Evolutionary conservation across 2,113 vertebrate species (phyloP), one percentile per base, ranked within the genome.

Genomic region (Alexandromys fortis): DNA sequence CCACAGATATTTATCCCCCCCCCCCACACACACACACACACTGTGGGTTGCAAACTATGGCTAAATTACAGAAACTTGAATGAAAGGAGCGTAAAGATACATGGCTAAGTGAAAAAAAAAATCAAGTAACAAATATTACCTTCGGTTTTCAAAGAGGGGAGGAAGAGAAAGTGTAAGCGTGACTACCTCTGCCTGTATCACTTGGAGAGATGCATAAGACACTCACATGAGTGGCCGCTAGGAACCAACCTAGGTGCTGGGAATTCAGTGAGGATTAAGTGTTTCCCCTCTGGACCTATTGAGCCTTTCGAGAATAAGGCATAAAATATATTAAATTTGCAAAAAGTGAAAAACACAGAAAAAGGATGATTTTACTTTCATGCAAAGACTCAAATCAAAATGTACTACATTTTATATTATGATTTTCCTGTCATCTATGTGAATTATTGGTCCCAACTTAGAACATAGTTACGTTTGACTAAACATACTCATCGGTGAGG

Each of bases 401-500:
- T 79, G 68, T 13, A 81, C 8, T 77, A 45, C 9, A 86, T 65
- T 86, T 92, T 79, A 49, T 49, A 70, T 94, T 79, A 79, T 79
- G 5, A 45, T 65, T 94, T 61, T 96, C 70, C 89, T n/a, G 33
- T n/a, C 38, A 90, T 92, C 3, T 86, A 45, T 10, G 6, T 86
- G 91, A 68, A 33, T 93, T 81, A 72, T 47, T 72, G 21, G n/a
- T 68, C 49, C 19, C 58, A 90, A 49, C 82, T 81, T 86, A 94
- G 35, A 49, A 86, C 42, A 91, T 11, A 63, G 7, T 76, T 70
- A 19, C 70, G 10, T 47, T 95, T 85, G 86, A 90, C 26, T 47
- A 92, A 90, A 42, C 4, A 49, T n/a, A 86, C 94, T 86, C 17
- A 42, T 86, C 63, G 55, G 42, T 85, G 96, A 96, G 88, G n/a